Conservation (phyloP, 2,113 vertebrate species). For the Eulacestoma nigropectus region DNA sequence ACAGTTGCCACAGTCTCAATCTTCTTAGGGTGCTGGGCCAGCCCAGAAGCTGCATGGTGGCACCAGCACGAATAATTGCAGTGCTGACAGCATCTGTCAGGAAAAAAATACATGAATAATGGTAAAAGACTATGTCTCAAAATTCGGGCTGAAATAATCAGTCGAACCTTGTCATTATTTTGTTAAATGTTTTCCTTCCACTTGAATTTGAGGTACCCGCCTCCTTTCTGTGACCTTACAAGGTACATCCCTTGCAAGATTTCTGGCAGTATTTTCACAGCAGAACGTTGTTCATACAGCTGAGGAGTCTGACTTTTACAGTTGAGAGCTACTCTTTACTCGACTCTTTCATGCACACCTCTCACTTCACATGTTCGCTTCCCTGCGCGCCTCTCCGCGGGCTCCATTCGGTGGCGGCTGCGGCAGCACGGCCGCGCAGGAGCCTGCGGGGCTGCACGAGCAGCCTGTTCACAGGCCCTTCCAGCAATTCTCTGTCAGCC, state of each 20-base stretch:
- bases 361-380: not conserved
- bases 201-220: not conserved
- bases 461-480: not conserved
- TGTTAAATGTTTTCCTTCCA: not conserved
- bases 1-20: not conserved
- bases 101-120: not conserved
- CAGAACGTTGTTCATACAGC: not conserved
- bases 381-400: fast-evolving
- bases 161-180: not conserved
- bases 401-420: not conserved
- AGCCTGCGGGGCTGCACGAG: not conserved
- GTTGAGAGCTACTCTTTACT: not conserved
- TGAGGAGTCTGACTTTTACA: not conserved
- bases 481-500: not conserved
- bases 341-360: fast-evolving
- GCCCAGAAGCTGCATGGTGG: not conserved
- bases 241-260: not conserved
- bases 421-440: fast-evolving
- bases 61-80: not conserved
- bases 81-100: not conserved
- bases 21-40: not conserved
- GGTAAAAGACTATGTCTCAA: not conserved
- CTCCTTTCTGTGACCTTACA: not conserved
- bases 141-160: not conserved
- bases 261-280: not conserved